Evolutionary conservation across 1,140 invertebrate genomes (phyloP).

Genomic region (Bathynomus jamesi): DNA sequence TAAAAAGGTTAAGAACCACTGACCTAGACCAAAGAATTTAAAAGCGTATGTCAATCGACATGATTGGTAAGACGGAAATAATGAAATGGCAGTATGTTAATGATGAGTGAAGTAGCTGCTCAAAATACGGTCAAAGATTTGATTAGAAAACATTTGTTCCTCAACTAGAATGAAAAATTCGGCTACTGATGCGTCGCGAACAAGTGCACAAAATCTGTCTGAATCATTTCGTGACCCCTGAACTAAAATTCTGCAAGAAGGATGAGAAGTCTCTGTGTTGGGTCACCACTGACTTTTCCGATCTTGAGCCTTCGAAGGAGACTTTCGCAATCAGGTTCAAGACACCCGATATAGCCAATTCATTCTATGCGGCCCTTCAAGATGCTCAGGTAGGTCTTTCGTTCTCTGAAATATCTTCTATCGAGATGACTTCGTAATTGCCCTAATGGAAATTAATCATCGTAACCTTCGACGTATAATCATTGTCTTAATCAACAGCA

Average conservation of each 20-base stretch:
- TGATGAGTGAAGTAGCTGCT: too few species aligned
- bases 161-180: constrained; percentile 37
- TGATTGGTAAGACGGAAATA: too few species aligned
- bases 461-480: background rate
- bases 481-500: background rate
- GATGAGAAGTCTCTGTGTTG: constrained; percentile 71
- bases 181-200: constrained; percentile 79
- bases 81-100: too few species aligned
- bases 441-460: background rate
- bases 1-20: too few species aligned
- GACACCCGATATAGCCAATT: constrained; percentile 58
- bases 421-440: too few species aligned
- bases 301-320: constrained; percentile 47
- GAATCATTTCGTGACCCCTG: constrained; percentile 69
- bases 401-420: constrained; percentile 10
- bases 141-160: background rate
- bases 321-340: constrained; percentile 76
- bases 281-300: constrained; percentile 55
- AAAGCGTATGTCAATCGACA: too few species aligned
- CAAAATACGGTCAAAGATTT: too few species aligned
- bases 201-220: constrained; percentile 78
- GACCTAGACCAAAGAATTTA: too few species aligned
- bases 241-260: constrained; percentile 63
- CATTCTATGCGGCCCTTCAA: constrained; percentile 59
- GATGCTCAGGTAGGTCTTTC: constrained; percentile 31